Percentiles rank a stretch among this genome's conserved stretches.
Conservation (phyloP, 2,888 invertebrate genomes). For the Xanthia togata region DNA sequence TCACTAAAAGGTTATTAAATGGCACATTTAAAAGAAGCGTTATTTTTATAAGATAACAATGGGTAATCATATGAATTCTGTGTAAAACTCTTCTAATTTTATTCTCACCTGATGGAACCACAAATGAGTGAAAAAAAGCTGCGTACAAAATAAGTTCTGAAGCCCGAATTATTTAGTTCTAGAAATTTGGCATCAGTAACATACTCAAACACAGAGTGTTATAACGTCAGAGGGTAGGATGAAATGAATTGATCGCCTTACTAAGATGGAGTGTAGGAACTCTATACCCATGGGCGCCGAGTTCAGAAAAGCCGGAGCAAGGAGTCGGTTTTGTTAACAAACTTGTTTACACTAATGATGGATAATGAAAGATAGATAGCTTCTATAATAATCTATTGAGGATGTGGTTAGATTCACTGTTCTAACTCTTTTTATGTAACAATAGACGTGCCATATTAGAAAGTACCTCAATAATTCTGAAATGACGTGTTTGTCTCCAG, state of each 20-base stretch:
- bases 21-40: too few species aligned
- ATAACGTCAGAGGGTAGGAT: constrained; percentile 79
- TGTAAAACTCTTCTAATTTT: background rate
- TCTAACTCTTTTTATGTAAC: background rate
- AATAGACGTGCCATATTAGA: background rate
- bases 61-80: too few species aligned
- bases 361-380: constrained; percentile 78
- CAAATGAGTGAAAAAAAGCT: background rate
- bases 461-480: background rate
- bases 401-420: constrained; percentile 12
- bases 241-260: constrained; percentile 82
- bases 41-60: background rate
- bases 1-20: background rate
- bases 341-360: constrained; percentile 83
- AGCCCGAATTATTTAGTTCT: constrained; percentile 10
- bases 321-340: constrained; percentile 77
- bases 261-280: constrained; percentile 83
- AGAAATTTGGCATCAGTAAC: constrained; percentile 28
- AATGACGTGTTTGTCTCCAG: background rate
- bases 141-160: background rate
- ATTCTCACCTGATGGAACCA: background rate
- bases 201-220: constrained; percentile 54
- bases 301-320: constrained; percentile 73
- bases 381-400: constrained; percentile 68
- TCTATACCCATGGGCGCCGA: constrained; percentile 79